Percentiles rank a stretch among this genome's conserved stretches.
phyloP scores from a whole-genome alignment of 2,113 vertebrate species.

The Cranoglanis bouderius region DNA sequence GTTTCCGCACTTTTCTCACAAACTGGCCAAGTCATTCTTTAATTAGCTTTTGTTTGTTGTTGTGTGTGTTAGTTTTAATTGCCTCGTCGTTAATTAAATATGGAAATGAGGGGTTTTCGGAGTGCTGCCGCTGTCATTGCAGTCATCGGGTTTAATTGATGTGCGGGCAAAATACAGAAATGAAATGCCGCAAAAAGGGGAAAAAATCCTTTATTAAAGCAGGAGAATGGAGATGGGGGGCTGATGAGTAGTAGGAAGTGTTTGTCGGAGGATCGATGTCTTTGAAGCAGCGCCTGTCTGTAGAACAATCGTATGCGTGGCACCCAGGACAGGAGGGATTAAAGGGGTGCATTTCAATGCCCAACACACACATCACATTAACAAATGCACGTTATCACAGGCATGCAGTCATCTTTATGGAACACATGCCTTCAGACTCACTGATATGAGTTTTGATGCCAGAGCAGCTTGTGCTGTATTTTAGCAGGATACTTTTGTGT shows the following conservation, averaged over 20 bases:
- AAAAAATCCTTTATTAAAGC: slow-evolving; percentile 11
- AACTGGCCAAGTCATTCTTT: slow-evolving; percentile 61
- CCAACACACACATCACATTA: slow-evolving; percentile 43
- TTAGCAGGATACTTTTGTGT: neutral
- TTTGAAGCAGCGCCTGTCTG: slow-evolving; percentile 40
- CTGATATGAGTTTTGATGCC: slow-evolving; percentile 18
- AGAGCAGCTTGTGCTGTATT: neutral
- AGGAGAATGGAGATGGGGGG: slow-evolving; percentile 11
- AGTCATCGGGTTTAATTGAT: slow-evolving; percentile 39
- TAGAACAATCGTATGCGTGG: slow-evolving; percentile 4
- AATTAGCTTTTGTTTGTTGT: slow-evolving; percentile 65
- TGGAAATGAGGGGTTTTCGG: slow-evolving; percentile 45
- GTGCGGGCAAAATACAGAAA: slow-evolving; percentile 33
- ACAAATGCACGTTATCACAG: slow-evolving; percentile 41
- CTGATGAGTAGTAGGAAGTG: slow-evolving; percentile 32
- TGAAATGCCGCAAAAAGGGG: slow-evolving; percentile 22
- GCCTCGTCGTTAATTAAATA: slow-evolving; percentile 55
- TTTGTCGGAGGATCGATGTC: slow-evolving; percentile 21
- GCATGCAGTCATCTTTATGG: slow-evolving; percentile 39
- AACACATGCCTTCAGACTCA: slow-evolving; percentile 16
- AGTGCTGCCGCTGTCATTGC: slow-evolving; percentile 10
- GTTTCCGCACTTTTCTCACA: slow-evolving; percentile 60
- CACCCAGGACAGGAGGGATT: slow-evolving; percentile 36
- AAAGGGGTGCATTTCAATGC: slow-evolving; percentile 40
- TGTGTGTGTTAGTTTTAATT: slow-evolving; percentile 58